phyloP scores from a whole-genome alignment of 2,797 vertebrate species.

The Todus mexicanus region DNA sequence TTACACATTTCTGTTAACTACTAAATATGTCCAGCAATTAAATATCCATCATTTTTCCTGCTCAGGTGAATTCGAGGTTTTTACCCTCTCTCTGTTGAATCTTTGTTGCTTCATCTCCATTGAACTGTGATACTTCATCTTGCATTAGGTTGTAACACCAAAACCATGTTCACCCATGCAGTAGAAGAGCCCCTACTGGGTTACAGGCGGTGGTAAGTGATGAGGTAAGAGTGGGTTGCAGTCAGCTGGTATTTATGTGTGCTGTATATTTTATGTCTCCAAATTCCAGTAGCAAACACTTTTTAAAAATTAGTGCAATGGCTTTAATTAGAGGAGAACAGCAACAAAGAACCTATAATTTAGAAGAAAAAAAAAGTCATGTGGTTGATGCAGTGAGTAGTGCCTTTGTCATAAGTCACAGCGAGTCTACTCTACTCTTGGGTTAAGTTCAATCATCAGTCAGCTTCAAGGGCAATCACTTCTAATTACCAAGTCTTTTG shows the following conservation, averaged over 20 bases:
- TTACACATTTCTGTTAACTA: neutral
- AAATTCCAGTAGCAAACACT: neutral
- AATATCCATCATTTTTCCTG: neutral
- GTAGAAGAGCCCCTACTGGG: neutral
- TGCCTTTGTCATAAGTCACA: slow-evolving; percentile 9
- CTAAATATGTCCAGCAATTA: neutral
- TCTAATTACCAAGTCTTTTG: slow-evolving; percentile 22
- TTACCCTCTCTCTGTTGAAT: neutral
- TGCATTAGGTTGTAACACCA: neutral
- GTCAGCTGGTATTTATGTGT: neutral
- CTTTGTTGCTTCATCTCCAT: neutral
- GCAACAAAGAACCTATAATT: slow-evolving; percentile 26
- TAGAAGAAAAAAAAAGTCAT: neutral
- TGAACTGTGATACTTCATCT: slow-evolving; percentile 12
- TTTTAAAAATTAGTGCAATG: neutral
- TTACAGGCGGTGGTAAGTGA: neutral
- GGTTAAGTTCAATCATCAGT: neutral
- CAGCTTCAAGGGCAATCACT: slow-evolving; percentile 5
- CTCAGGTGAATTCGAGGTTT: neutral
- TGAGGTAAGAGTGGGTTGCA: neutral
- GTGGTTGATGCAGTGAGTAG: neutral
- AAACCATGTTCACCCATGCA: neutral
- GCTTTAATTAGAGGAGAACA: slow-evolving; percentile 35
- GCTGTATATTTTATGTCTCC: neutral
- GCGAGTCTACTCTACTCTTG: neutral